A percentile compares a stretch with the other conserved stretches of the same genome.
Conservation (phyloP, 2,113 vertebrate species). For the Spea multiplicata region DNA sequence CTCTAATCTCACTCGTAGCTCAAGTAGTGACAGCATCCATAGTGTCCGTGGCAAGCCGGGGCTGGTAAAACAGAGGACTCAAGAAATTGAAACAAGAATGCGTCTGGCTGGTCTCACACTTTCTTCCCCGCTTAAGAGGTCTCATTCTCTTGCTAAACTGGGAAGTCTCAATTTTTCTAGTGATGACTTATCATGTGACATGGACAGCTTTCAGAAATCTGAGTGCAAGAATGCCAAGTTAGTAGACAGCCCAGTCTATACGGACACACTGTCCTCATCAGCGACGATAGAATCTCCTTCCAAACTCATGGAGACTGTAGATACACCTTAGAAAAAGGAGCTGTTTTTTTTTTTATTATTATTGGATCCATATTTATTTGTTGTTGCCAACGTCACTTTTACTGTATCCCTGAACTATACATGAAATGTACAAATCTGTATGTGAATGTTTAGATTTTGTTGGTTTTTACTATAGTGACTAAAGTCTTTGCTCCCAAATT, state of each 20-base stretch:
- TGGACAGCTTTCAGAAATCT: slow-evolving; percentile 45
- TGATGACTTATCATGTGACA: slow-evolving; percentile 81
- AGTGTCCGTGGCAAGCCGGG: slow-evolving; percentile 85
- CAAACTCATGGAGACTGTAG: slow-evolving; percentile 15
- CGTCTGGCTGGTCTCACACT: slow-evolving; percentile 86
- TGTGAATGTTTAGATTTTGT: neutral
- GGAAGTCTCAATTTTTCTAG: slow-evolving; percentile 86
- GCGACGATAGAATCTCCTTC: neutral
- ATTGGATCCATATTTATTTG: neutral
- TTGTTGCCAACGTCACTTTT: neutral
- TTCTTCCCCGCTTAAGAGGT: slow-evolving; percentile 86
- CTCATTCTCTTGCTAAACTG: slow-evolving; percentile 93
- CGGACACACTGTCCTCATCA: slow-evolving; percentile 30
- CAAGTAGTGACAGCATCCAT: slow-evolving; percentile 94
- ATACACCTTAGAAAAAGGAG: slow-evolving; percentile 59
- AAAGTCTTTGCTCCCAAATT: neutral
- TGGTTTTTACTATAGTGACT: slow-evolving; percentile 14
- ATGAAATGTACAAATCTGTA: neutral
- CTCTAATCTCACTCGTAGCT: slow-evolving; percentile 84
- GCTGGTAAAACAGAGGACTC: slow-evolving; percentile 87
- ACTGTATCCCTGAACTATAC: neutral
- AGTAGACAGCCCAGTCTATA: slow-evolving; percentile 47
- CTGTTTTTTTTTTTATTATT: neutral
- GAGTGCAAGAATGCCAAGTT: slow-evolving; percentile 58
- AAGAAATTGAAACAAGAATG: slow-evolving; percentile 90